phyloP scores from a whole-genome alignment of 2,113 vertebrate genomes.

The Corydoras maculifer region DNA sequence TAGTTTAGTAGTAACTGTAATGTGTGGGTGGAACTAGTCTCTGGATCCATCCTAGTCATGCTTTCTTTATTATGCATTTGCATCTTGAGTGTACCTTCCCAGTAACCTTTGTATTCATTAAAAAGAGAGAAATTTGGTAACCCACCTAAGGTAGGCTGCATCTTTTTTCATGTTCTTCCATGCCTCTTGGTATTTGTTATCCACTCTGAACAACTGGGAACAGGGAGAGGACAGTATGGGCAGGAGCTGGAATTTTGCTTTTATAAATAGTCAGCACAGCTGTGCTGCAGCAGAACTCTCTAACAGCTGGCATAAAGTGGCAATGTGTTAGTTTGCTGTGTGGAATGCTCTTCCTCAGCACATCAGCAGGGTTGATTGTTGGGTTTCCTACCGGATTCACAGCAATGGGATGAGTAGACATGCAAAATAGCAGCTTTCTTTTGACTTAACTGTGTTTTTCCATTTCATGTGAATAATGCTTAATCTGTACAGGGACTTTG shows the following conservation, averaged over 20 bases:
- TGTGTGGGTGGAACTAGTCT: too few relatives aligned
- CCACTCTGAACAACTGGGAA: conserved; percentile 32
- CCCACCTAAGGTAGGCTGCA: conserved; percentile 35
- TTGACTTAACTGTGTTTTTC: too few relatives aligned
- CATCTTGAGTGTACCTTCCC: too few relatives aligned
- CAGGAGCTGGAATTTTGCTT: conserved; percentile 44
- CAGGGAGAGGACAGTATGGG: conserved; percentile 38
- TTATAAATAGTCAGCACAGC: conserved; percentile 54
- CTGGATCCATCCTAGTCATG: too few relatives aligned
- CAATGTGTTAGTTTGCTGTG: conserved; percentile 23
- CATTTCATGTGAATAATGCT: too few relatives aligned
- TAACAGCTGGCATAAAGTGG: conserved; percentile 39
- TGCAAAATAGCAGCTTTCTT: neutral
- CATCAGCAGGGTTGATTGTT: neutral
- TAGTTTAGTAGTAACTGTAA: too few relatives aligned
- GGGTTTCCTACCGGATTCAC: conserved; percentile 1
- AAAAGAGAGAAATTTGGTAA: conserved; percentile 40
- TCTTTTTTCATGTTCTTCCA: neutral
- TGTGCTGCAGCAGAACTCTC: conserved; percentile 44
- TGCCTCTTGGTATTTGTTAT: neutral
- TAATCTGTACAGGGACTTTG: too few relatives aligned
- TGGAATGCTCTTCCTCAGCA: conserved; percentile 31
- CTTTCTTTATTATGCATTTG: too few relatives aligned
- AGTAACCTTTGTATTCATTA: too few relatives aligned
- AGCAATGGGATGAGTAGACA: neutral